phyloP scores from a whole-genome alignment of 2,888 invertebrate species.

The Acronicta alni region DNA sequence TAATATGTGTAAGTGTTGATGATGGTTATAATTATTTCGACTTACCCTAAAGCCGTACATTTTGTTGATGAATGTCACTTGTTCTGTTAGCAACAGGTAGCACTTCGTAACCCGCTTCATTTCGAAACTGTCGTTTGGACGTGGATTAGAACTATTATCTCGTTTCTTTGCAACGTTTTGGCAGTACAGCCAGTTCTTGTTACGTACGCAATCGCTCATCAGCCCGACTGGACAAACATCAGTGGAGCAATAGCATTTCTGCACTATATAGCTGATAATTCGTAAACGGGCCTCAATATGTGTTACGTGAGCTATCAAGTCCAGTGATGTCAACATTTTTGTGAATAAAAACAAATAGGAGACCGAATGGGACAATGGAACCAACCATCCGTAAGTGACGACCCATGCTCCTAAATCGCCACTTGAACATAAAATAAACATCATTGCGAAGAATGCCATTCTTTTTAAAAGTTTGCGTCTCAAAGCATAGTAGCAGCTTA shows the following conservation, averaged over 20 bases:
- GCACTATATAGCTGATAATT: conserved; percentile 66
- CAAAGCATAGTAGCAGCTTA: conserved; percentile 57
- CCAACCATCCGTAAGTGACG: conserved; percentile 61
- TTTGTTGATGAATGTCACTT: conserved; percentile 74
- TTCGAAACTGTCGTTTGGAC: conserved; percentile 45
- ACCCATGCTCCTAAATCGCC: conserved; percentile 73
- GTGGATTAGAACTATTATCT: conserved; percentile 14
- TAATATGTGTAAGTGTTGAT: too few relatives aligned
- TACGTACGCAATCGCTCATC: conserved; percentile 57
- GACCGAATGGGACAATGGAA: conserved; percentile 62
- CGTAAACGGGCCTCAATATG: conserved; percentile 71
- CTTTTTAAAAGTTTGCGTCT: conserved; percentile 62
- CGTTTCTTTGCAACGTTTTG: conserved; percentile 18
- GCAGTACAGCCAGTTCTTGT: conserved; percentile 66
- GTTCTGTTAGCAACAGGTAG: conserved; percentile 76
- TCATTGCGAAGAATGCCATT: conserved; percentile 56
- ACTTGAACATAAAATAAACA: conserved; percentile 66
- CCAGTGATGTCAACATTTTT: conserved; percentile 75
- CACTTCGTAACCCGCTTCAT: conserved; percentile 70
- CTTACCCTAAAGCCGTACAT: conserved; percentile 81
- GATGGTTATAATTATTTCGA: conserved; percentile 1
- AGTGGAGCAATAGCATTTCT: conserved; percentile 57
- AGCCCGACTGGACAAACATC: conserved; percentile 43
- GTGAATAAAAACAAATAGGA: conserved; percentile 73
- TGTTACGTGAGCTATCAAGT: conserved; percentile 73